These are phyloP conservation scores for Lordiphosa clarofinis DNA, from an alignment of 1,140 invertebrate species.

Conservation along the genomic window DNA sequence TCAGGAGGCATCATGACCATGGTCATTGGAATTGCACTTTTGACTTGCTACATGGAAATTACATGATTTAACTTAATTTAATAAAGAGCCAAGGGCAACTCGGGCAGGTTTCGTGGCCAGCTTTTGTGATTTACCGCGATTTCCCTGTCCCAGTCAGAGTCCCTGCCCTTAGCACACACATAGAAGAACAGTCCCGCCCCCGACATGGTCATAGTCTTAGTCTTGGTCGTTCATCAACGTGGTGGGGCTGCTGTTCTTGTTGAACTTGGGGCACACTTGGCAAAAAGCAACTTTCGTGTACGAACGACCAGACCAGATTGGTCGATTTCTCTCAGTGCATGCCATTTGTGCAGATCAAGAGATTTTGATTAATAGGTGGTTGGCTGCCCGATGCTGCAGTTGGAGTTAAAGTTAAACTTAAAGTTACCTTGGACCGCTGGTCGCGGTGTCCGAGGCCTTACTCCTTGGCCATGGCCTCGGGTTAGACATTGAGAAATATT, in stretches of 20 bases:
- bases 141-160: constrained; percentile 18
- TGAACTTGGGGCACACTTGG: constrained; percentile 49
- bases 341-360: constrained; percentile 66
- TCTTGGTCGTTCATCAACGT: constrained; percentile 59
- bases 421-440: constrained; percentile 8
- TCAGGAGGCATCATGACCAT: constrained; percentile 23
- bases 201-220: constrained; percentile 18
- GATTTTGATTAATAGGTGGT: constrained; percentile 77
- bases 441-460: neutral
- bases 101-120: constrained; percentile 50
- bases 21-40: constrained; percentile 59
- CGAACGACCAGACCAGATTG: too few relatives aligned
- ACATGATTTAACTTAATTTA: constrained; percentile 78
- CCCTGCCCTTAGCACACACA: constrained; percentile 13
- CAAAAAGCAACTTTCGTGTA: constrained; percentile 18
- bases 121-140: constrained; percentile 72
- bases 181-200: constrained; percentile 1
- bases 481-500: constrained; percentile 76
- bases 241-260: constrained; percentile 57
- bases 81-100: constrained; percentile 70
- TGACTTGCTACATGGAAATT: constrained; percentile 74
- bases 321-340: constrained; percentile 55
- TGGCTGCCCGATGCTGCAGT: too few relatives aligned
- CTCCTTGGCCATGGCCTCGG: constrained; percentile 45
- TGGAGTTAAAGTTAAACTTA: constrained; percentile 14